Evolutionary conservation across 2,113 vertebrate genomes (phyloP).

Genomic region (Sula dactylatra): DNA sequence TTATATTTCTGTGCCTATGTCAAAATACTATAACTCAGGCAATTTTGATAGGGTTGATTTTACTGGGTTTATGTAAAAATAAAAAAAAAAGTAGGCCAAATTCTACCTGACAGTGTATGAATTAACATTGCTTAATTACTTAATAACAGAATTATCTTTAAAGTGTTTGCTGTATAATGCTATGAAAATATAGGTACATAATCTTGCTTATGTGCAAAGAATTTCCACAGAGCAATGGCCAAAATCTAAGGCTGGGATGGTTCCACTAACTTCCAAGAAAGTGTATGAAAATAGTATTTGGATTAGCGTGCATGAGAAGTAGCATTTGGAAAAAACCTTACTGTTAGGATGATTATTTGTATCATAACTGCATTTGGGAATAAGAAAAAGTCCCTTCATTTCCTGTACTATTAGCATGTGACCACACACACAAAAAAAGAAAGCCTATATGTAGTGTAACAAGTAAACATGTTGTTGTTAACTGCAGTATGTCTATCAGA

Average conservation of each 20-base stretch:
- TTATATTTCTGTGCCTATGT: background rate
- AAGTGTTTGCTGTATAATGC: background rate
- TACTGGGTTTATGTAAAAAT: background rate
- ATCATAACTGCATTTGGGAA: background rate
- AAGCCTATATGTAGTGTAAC: background rate
- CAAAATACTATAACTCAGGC: background rate
- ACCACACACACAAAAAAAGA: background rate
- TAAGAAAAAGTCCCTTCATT: background rate
- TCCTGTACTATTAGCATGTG: accelerated
- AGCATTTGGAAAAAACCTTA: background rate
- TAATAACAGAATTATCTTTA: background rate
- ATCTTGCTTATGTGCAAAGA: background rate
- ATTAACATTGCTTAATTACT: background rate
- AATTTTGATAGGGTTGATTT: background rate
- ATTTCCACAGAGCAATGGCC: background rate
- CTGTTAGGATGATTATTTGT: background rate
- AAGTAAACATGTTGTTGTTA: background rate
- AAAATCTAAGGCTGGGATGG: background rate
- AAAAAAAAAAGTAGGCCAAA: background rate
- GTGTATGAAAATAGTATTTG: background rate
- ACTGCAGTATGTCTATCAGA: background rate
- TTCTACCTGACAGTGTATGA: background rate
- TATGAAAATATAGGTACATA: background rate
- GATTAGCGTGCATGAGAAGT: background rate
- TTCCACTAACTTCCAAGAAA: background rate